These are phyloP conservation scores for Calliopsis andreniformis DNA, from an alignment of 1,140 invertebrate genomes.

Conservation along the genomic window DNA sequence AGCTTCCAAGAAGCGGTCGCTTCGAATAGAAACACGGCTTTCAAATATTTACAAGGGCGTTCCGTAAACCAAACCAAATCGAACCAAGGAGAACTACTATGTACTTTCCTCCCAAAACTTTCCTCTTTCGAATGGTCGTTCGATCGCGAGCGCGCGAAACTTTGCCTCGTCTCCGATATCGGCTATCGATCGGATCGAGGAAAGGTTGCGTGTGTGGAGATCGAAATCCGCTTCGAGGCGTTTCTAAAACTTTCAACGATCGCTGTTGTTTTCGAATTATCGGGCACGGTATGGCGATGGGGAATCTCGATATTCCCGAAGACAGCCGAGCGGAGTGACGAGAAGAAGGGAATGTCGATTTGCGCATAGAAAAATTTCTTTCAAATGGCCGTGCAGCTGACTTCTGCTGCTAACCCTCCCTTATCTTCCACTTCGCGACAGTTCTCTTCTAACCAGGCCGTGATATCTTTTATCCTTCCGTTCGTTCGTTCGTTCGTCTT, in stretches of 20 bases:
- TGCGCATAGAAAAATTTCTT: conserved; percentile 7
- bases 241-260: too few species aligned
- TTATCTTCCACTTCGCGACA: too few species aligned
- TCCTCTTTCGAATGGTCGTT: not conserved
- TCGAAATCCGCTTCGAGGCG: too few species aligned
- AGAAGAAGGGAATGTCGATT: not conserved
- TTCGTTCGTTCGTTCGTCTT: conserved; percentile 33
- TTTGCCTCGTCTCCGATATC: not conserved
- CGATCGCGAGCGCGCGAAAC: conserved; percentile 3
- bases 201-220: too few species aligned
- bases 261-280: too few species aligned
- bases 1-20: conserved; percentile 69
- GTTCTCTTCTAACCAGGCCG: not conserved
- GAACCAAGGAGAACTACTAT: conserved; percentile 10
- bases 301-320: too few species aligned
- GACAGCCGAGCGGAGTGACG: not conserved
- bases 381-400: not conserved
- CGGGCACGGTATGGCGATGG: too few species aligned
- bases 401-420: not conserved
- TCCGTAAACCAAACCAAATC: conserved; percentile 65
- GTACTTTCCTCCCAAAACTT: conserved; percentile 37
- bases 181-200: not conserved
- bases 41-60: conserved; percentile 76
- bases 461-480: conserved; percentile 14
- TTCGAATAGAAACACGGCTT: conserved; percentile 66